Base-by-base conservation (phyloP, 1,140 invertebrate species). In the Drosophila rhopaloa region DNA sequence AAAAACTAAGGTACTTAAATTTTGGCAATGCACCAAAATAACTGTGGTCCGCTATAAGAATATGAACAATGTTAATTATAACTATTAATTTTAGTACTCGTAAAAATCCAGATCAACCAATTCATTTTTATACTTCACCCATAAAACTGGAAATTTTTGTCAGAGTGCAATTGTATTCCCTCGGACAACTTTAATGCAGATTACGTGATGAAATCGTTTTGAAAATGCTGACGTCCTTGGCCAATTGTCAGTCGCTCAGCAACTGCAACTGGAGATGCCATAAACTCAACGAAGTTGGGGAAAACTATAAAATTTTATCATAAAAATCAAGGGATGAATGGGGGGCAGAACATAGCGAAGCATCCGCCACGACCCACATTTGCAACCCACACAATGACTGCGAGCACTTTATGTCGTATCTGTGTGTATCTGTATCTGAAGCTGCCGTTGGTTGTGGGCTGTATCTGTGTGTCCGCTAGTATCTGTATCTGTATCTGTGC, bases 311-410 rank as follows among this genome's bases (percentile, higher is more conserved):
- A 37, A 58, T 70, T 47, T 38, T 46, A 71, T 71, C 48, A 29
- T 65, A 38, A 37, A 56, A 71, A 41, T 43, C 29, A 35, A 19
- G 43, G 27, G 14, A 19, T 35, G 5, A 46, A 29, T 41, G 19
- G 7, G 29, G 24, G 7, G 19, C 16, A 59, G 9, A 27, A 55
- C 61, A 46, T 63, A 48, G 62, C 46, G 43, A 38, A 47, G 60
- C 60, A 48, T 66, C 63, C n/a, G 61, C 68, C 72, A 47, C 73
- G 73, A 76, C 73, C 73, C 62, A 76, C 73, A 59, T 51, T 51
- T 51, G 32, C 61, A 19, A 55, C 47, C 35, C 54, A 60, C 65
- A 50, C 63, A 56, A 41, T 27, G 35, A 66, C 41, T 47, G 27
- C 35, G 32, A 32, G 35, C 58, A 54, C 6, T 16, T 35, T 53